These are phyloP conservation scores for Myopa testacea DNA, from an alignment of 2,888 invertebrate species.

Conservation along the genomic window DNA sequence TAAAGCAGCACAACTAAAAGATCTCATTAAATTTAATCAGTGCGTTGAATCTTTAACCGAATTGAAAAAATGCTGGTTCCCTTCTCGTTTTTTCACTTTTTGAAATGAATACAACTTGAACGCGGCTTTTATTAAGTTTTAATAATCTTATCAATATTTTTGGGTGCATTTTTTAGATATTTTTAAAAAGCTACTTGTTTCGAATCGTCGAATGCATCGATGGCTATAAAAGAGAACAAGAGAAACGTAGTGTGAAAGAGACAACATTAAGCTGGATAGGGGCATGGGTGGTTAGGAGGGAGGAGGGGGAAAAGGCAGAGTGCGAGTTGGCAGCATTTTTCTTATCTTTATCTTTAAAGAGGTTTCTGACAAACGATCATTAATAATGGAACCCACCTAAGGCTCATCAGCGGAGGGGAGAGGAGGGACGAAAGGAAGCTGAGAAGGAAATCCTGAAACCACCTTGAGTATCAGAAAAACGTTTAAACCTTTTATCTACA, in stretches of 20 bases:
- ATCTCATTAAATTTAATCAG: slow-evolving; percentile 26
- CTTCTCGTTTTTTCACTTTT: not conserved
- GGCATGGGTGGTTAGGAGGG: not conserved
- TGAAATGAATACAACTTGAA: not conserved
- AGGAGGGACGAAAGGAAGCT: not conserved
- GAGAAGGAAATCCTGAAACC: not conserved
- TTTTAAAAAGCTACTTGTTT: slow-evolving; percentile 30
- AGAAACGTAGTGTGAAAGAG: not conserved
- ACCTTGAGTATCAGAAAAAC: slow-evolving; percentile 17
- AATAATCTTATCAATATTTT: slow-evolving; percentile 25
- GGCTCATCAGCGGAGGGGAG: too few relatives aligned
- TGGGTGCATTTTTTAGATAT: slow-evolving; percentile 22
- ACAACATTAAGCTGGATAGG: too few relatives aligned
- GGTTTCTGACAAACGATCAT: slow-evolving; percentile 52
- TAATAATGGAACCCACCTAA: slow-evolving; percentile 51
- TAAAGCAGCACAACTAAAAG: not conserved
- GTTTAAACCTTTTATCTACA: slow-evolving; percentile 33
- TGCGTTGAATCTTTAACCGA: slow-evolving; percentile 5
- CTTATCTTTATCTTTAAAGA: slow-evolving; percentile 26
- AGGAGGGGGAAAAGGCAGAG: not conserved
- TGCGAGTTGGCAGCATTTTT: not conserved
- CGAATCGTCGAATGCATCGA: not conserved
- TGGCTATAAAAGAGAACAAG: not conserved
- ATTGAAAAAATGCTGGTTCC: not conserved
- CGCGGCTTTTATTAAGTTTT: not conserved